phyloP scores from a whole-genome alignment of 2,888 invertebrate genomes.

The Periphyllus acericola region DNA sequence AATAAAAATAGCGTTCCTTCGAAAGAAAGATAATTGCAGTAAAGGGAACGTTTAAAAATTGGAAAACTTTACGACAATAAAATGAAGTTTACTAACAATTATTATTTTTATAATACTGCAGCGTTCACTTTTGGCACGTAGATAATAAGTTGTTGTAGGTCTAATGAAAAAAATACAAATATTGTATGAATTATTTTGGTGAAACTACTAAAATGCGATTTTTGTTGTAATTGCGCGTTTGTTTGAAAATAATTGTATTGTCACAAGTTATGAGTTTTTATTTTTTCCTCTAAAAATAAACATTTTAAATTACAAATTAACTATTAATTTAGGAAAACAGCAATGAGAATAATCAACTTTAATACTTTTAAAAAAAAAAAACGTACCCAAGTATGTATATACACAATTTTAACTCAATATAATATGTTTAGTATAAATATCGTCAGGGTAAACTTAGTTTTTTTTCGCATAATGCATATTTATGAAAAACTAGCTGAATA shows the following conservation, averaged over 20 bases:
- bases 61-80: slow-evolving; percentile 1
- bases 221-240: background rate
- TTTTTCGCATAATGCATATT: no score
- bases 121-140: background rate
- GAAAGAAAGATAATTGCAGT: background rate
- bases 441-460: no score
- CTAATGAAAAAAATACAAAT: background rate
- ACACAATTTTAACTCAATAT: background rate
- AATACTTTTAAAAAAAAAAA: background rate
- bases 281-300: background rate
- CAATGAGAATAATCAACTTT: background rate
- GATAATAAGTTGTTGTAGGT: background rate
- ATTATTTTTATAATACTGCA: slow-evolving; percentile 1
- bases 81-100: background rate
- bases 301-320: background rate
- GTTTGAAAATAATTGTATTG: background rate
- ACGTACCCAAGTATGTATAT: background rate
- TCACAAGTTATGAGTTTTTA: background rate
- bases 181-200: background rate
- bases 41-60: slow-evolving; percentile 10
- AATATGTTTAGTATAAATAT: no score
- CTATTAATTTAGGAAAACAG: background rate
- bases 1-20: background rate
- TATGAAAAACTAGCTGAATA: no score
- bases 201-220: background rate